A percentile compares a stretch with the other conserved stretches of the same genome.
Evolutionary conservation across 2,888 invertebrate genomes (phyloP).

Genomic region (Silvanus unidentatus): DNA sequence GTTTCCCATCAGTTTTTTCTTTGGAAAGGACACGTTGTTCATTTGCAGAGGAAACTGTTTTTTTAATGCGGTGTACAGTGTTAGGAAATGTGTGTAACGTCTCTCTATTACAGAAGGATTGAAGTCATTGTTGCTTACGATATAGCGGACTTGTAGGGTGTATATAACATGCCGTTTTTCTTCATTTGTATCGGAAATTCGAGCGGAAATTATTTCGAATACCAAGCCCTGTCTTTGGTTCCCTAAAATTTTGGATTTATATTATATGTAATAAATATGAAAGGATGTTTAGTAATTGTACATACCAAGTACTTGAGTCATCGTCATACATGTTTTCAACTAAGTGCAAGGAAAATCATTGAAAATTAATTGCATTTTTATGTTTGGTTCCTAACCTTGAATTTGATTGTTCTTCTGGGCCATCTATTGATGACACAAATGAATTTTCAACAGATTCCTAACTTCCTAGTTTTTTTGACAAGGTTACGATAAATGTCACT

Average conservation of each 20-base stretch:
- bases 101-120: conserved; percentile 61
- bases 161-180: conserved; percentile 68
- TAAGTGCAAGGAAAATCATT: background rate
- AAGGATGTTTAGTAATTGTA: conserved; percentile 2
- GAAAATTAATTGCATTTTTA: too few species aligned
- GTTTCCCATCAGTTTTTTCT: conserved; percentile 60
- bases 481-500: too few species aligned
- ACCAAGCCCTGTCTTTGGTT: conserved; percentile 44
- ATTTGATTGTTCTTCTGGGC: too few species aligned
- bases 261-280: conserved; percentile 6
- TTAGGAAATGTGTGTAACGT: conserved; percentile 66
- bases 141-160: conserved; percentile 58
- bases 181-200: conserved; percentile 54
- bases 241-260: conserved; percentile 19
- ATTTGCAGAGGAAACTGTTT: conserved; percentile 54
- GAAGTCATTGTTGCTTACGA: conserved; percentile 52
- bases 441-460: too few species aligned
- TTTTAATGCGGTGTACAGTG: conserved; percentile 57
- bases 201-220: conserved; percentile 64
- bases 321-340: conserved; percentile 12
- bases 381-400: too few species aligned
- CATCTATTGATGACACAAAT: too few species aligned
- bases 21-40: conserved; percentile 56
- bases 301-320: conserved; percentile 23
- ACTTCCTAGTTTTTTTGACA: too few species aligned